Percentiles rank a stretch among this genome's conserved stretches.
Conservation (phyloP, 2,797 vertebrate genomes). For the Avahi laniger region DNA sequence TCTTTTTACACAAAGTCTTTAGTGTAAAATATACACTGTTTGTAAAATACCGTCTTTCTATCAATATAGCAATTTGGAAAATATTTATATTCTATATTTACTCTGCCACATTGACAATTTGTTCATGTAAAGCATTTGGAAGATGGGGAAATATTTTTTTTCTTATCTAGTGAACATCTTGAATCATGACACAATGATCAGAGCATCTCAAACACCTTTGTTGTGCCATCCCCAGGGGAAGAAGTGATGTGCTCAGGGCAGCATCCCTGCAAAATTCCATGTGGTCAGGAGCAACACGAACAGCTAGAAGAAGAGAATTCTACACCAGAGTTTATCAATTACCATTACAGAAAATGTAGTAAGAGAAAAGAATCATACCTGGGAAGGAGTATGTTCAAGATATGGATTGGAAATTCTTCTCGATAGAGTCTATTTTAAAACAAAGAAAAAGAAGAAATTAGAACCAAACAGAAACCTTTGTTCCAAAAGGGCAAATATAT, state of each 20-base stretch:
- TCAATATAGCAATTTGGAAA: constrained; percentile 2
- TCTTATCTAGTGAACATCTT: background rate
- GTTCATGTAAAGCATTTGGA: background rate
- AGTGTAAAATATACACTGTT: background rate
- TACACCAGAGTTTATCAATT: background rate
- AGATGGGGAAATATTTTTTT: background rate
- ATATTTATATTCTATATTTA: background rate
- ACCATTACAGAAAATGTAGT: constrained; percentile 49
- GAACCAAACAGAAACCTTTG: background rate
- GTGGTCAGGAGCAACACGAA: background rate
- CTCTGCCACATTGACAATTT: background rate
- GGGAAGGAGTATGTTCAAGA: constrained; percentile 84
- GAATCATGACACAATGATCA: background rate
- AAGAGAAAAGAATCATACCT: constrained; percentile 80
- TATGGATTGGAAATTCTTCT: constrained; percentile 89
- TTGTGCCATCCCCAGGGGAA: background rate
- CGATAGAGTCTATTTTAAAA: constrained; percentile 82
- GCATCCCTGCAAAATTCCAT: background rate
- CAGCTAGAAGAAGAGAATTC: background rate
- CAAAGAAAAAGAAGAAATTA: constrained; percentile 40
- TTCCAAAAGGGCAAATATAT: background rate
- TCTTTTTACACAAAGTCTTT: background rate
- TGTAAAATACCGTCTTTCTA: background rate
- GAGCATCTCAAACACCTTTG: background rate
- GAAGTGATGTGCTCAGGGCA: rapidly evolving